Percentiles rank a stretch among this genome's conserved stretches.
Evolutionary conservation across 2,888 invertebrate genomes (phyloP).

Genomic region (Biston stratarius): DNA sequence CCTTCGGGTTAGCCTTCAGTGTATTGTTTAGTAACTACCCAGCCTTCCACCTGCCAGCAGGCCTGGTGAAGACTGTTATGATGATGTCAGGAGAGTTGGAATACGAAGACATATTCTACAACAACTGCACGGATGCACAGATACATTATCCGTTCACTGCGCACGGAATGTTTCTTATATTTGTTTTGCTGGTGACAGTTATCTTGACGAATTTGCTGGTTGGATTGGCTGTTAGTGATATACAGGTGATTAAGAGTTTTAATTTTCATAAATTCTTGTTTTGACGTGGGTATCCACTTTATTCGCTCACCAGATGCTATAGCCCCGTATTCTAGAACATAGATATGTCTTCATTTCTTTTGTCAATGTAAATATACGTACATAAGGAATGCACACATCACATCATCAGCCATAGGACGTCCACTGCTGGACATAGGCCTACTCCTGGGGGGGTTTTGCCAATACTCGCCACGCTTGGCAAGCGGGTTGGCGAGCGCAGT

Average conservation of each 20-base stretch:
- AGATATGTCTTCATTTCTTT: too few relatives aligned
- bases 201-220: constrained; percentile 94
- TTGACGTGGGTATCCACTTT: neutral
- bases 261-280: neutral
- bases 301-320: neutral
- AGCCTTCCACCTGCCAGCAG: constrained; percentile 89
- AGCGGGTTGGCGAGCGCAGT: too few relatives aligned
- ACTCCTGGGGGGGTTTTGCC: too few relatives aligned
- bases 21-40: constrained; percentile 92
- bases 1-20: constrained; percentile 93
- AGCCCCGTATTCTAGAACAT: neutral
- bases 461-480: too few relatives aligned
- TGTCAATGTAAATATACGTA: too few relatives aligned
- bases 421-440: too few relatives aligned
- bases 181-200: constrained; percentile 92
- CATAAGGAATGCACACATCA: too few relatives aligned
- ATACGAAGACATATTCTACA: constrained; percentile 93
- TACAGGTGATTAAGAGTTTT: constrained; percentile 80
- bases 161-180: constrained; percentile 91
- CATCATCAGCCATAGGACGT: too few relatives aligned
- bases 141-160: constrained; percentile 90
- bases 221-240: constrained; percentile 94
- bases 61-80: constrained; percentile 92
- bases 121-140: constrained; percentile 74
- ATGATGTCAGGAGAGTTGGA: constrained; percentile 96